Evolutionary conservation across 2,113 vertebrate species (phyloP).

Genomic region (Hepsetus odoe): DNA sequence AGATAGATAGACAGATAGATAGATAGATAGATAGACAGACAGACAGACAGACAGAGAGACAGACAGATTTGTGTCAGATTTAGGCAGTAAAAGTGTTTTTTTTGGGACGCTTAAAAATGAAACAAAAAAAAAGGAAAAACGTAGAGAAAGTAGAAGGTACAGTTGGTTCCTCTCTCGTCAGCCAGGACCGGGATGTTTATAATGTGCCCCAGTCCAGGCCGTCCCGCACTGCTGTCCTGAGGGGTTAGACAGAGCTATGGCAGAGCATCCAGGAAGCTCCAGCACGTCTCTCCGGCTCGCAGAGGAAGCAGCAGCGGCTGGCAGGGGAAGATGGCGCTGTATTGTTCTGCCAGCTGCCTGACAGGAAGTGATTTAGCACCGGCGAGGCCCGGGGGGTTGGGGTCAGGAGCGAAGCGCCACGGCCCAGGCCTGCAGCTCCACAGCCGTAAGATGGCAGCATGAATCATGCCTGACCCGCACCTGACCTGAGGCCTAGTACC

Average conservation of each 20-base stretch:
- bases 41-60: too few relatives aligned
- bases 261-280: not conserved
- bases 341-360: constrained; percentile 80
- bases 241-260: not conserved
- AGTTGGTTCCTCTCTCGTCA: not conserved
- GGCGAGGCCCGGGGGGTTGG: constrained; percentile 67
- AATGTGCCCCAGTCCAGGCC: not conserved
- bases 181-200: not conserved
- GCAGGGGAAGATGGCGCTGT: constrained; percentile 69
- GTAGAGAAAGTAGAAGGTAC: not conserved
- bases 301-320: constrained; percentile 70
- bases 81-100: not conserved
- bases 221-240: not conserved
- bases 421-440: constrained; percentile 68
- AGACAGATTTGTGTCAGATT: too few relatives aligned
- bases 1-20: too few relatives aligned
- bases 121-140: not conserved
- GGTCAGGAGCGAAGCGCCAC: constrained; percentile 74
- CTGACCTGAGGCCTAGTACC: constrained; percentile 42
- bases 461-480: constrained; percentile 62
- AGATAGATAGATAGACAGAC: too few relatives aligned
- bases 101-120: not conserved
- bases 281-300: not conserved
- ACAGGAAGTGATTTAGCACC: constrained; percentile 82
- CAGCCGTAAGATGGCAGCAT: constrained; percentile 61